A percentile compares a stretch with the other conserved stretches of the same genome.
phyloP scores from a whole-genome alignment of 2,888 invertebrate species.

The Allacma fusca region DNA sequence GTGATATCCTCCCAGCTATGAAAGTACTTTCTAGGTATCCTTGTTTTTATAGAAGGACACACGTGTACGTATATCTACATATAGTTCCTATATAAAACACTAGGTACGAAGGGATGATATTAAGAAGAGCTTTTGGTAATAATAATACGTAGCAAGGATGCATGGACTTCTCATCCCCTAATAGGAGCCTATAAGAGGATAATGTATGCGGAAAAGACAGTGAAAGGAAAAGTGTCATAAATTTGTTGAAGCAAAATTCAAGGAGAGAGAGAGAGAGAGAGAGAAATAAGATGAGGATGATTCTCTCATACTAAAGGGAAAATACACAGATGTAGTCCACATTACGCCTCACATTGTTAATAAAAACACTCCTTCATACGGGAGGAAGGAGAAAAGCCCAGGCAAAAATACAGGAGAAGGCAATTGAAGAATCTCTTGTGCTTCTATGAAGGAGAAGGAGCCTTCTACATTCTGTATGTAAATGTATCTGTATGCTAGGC shows the following conservation, averaged over 20 bases:
- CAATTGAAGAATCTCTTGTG: slow-evolving; percentile 33
- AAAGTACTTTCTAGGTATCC: too few relatives aligned
- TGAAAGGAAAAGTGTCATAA: slow-evolving; percentile 62
- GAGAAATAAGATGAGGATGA: background rate
- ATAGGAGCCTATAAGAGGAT: slow-evolving; percentile 42
- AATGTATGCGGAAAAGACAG: slow-evolving; percentile 61
- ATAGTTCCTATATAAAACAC: too few relatives aligned
- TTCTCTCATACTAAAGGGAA: slow-evolving; percentile 28
- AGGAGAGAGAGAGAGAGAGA: slow-evolving; percentile 42
- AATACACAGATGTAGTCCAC: slow-evolving; percentile 42
- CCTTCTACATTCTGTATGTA: background rate
- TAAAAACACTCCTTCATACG: slow-evolving; percentile 1
- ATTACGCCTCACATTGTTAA: slow-evolving; percentile 18
- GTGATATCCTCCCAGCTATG: too few relatives aligned
- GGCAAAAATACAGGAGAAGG: slow-evolving; percentile 13
- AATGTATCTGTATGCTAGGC: background rate
- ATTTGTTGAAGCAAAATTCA: slow-evolving; percentile 55
- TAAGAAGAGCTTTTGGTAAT: too few relatives aligned
- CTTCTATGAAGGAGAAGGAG: too few relatives aligned
- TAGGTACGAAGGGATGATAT: too few relatives aligned
- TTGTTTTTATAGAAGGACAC: too few relatives aligned
- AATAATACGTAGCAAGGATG: too few relatives aligned
- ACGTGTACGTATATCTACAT: too few relatives aligned
- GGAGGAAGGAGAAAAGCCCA: background rate
- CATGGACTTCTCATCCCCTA: background rate